phyloP scores from a whole-genome alignment of 2,113 vertebrate species.

The Recurvirostra avosetta region DNA sequence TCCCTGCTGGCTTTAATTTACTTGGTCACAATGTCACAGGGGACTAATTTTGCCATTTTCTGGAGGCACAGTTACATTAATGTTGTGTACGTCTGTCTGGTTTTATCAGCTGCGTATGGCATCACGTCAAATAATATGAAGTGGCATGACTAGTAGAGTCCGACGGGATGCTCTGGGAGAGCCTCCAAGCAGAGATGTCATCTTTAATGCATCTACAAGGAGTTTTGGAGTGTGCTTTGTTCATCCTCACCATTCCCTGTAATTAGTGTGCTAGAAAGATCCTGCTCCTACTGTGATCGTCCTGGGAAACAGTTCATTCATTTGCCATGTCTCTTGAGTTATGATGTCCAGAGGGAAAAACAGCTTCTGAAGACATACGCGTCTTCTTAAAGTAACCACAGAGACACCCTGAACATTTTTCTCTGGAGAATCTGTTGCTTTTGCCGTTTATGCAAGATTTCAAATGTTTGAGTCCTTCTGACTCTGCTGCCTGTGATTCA shows the following conservation, averaged over 20 bases:
- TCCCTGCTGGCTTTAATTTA: background rate
- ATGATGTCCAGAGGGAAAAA: background rate
- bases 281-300: background rate
- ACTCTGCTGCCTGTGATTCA: background rate
- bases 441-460: background rate
- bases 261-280: background rate
- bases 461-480: background rate
- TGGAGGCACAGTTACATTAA: background rate
- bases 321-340: background rate
- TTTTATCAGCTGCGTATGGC: background rate
- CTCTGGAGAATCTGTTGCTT: background rate
- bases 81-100: conserved; percentile 5
- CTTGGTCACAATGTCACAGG: conserved; percentile 25
- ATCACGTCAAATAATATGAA: conserved; percentile 10
- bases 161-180: background rate
- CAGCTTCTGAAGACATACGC: background rate
- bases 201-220: conserved; percentile 9
- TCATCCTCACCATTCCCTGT: background rate
- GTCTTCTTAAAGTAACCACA: background rate
- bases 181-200: conserved; percentile 22
- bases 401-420: background rate
- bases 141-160: background rate
- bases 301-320: background rate
- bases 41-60: conserved; percentile 47
- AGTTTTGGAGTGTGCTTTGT: conserved; percentile 7